A percentile compares a stretch with the other conserved stretches of the same genome.
Evolutionary conservation across 2,888 invertebrate species (phyloP).

Genomic region (Harpalus rubripes): DNA sequence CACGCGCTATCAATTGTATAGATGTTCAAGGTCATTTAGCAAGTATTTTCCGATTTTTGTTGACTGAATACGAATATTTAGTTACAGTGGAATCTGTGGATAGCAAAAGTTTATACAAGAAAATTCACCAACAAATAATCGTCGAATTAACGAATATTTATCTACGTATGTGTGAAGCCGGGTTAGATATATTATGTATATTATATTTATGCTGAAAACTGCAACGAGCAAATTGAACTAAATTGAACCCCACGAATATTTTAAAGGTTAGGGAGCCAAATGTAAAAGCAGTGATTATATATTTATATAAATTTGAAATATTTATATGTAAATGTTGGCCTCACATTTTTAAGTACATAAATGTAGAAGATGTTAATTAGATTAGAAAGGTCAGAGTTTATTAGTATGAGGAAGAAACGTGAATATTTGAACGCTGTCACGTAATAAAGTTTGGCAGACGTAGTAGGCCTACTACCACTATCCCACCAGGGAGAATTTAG

Average conservation of each 20-base stretch:
- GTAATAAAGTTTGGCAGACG: slow-evolving; percentile 41
- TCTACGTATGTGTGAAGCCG: no score
- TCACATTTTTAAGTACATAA: slow-evolving; percentile 28
- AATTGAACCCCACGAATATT: neutral
- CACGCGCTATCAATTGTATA: no score
- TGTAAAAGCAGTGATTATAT: slow-evolving; percentile 20
- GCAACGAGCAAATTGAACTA: no score
- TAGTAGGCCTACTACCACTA: slow-evolving; percentile 17
- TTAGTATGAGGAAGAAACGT: slow-evolving; percentile 20
- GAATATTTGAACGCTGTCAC: slow-evolving; percentile 29
- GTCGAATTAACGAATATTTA: no score
- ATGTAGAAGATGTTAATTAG: slow-evolving; percentile 36
- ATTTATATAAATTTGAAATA: slow-evolving; percentile 20
- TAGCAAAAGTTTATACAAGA: no score
- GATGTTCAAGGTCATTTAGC: no score
- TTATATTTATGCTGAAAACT: no score
- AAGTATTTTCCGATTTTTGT: no score
- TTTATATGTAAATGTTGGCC: slow-evolving; percentile 10
- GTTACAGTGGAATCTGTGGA: no score
- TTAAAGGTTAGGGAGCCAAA: neutral
- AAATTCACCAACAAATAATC: no score
- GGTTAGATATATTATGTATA: no score
- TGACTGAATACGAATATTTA: no score
- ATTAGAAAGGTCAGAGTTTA: slow-evolving; percentile 34
- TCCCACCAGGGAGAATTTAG: slow-evolving; percentile 8